A percentile compares a stretch with the other conserved stretches of the same genome.
Conservation (phyloP, 2,888 invertebrate genomes). For the Pseudeuparius sepicola region DNA sequence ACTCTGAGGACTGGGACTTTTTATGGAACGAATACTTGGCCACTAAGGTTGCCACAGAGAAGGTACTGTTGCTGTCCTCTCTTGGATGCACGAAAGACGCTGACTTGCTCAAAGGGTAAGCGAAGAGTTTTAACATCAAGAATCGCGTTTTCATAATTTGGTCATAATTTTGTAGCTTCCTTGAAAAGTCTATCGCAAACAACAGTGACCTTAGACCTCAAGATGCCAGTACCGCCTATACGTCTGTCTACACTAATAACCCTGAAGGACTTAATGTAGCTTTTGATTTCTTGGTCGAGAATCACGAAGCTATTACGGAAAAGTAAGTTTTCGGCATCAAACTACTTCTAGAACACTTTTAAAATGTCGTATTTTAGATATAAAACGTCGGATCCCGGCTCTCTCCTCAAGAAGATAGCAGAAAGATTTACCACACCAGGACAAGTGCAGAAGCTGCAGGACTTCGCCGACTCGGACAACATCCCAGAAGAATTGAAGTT, state of each 20-base stretch:
- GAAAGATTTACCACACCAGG: conserved; percentile 14
- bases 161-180: conserved; percentile 29
- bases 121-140: no score
- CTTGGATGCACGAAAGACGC: conserved; percentile 56
- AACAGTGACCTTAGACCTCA: conserved; percentile 39
- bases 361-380: no score
- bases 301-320: conserved; percentile 28
- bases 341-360: no score
- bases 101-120: conserved; percentile 47
- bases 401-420: conserved; percentile 13
- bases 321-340: no score
- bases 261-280: conserved; percentile 43
- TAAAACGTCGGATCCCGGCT: background rate
- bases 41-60: conserved; percentile 55
- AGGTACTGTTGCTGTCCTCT: conserved; percentile 51
- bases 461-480: no score
- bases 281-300: conserved; percentile 41
- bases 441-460: conserved; percentile 11
- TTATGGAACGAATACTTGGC: conserved; percentile 48
- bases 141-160: no score
- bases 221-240: conserved; percentile 38
- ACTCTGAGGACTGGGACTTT: conserved; percentile 49
- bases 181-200: conserved; percentile 24
- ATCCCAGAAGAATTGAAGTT: conserved; percentile 13
- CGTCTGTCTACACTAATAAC: conserved; percentile 41